Conservation (phyloP, 2,113 vertebrate species). For the Austrofundulus limnaeus region DNA sequence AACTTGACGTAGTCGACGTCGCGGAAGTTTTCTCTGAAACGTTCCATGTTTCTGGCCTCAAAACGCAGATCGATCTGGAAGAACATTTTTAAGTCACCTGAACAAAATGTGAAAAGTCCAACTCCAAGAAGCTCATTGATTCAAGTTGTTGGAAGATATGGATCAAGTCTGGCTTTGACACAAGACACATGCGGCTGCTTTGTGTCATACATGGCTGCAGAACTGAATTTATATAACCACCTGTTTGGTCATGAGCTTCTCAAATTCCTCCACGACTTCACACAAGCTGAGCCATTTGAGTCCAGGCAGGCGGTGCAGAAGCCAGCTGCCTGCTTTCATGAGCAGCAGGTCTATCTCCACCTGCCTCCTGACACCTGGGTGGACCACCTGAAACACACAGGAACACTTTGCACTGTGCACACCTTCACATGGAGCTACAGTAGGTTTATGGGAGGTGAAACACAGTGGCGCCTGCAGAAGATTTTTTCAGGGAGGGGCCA, state of each 20-base stretch:
- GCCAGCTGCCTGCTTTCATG: slow-evolving; percentile 86
- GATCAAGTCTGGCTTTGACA: no score
- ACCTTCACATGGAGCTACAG: not conserved
- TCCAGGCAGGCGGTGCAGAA: slow-evolving; percentile 88
- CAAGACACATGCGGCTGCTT: no score
- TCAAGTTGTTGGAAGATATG: not conserved
- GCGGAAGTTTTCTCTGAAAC: slow-evolving; percentile 87
- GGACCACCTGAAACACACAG: slow-evolving; percentile 84
- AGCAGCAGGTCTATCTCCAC: slow-evolving; percentile 89
- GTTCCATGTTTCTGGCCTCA: slow-evolving; percentile 90
- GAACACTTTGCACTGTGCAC: not conserved
- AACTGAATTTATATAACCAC: slow-evolving; percentile 40
- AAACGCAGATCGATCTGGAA: slow-evolving; percentile 90
- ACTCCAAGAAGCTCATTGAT: not conserved
- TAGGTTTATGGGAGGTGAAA: not conserved
- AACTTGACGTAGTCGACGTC: slow-evolving; percentile 87
- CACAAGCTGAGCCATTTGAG: slow-evolving; percentile 92
- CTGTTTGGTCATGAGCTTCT: slow-evolving; percentile 96
- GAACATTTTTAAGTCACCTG: not conserved
- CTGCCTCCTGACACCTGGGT: slow-evolving; percentile 88
- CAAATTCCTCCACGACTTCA: slow-evolving; percentile 92
- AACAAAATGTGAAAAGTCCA: no score
- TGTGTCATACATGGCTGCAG: no score
- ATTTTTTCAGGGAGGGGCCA: no score
- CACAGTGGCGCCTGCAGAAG: no score